Evolutionary conservation across 2,113 vertebrate species (phyloP).

Genomic region (Pedionomus torquatus): DNA sequence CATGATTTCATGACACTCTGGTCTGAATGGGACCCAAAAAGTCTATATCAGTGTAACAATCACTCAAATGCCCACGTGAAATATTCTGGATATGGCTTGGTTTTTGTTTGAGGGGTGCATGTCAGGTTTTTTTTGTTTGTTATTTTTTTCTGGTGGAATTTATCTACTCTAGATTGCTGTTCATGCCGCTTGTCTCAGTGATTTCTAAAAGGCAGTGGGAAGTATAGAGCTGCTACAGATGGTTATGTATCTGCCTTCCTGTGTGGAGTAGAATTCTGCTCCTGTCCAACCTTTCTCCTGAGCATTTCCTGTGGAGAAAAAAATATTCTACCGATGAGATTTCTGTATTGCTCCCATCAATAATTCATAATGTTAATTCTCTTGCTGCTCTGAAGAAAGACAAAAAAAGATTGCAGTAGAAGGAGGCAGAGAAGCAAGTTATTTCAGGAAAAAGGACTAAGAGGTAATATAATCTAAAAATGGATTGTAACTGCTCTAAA

Average conservation of each 20-base stretch:
- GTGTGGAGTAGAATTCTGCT: neutral
- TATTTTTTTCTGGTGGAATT: neutral
- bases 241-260: neutral
- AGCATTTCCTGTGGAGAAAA: neutral
- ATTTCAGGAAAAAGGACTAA: slow-evolving; percentile 20
- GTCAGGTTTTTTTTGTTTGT: neutral
- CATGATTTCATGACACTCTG: neutral
- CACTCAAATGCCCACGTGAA: neutral
- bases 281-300: neutral
- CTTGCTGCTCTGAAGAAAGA: neutral
- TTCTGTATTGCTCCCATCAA: neutral
- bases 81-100: neutral
- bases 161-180: neutral
- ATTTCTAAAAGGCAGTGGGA: neutral
- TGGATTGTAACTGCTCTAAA: slow-evolving; percentile 6
- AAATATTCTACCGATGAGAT: neutral
- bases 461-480: slow-evolving; percentile 26
- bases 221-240: neutral
- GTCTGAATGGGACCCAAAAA: too few species aligned
- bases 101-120: neutral
- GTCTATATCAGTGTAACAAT: neutral
- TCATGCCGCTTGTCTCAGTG: neutral
- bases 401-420: neutral
- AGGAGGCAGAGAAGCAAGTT: neutral
- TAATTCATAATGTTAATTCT: neutral